Evolutionary conservation across 2,888 invertebrate genomes (phyloP).

Genomic region (Synergus gifuensis): DNA sequence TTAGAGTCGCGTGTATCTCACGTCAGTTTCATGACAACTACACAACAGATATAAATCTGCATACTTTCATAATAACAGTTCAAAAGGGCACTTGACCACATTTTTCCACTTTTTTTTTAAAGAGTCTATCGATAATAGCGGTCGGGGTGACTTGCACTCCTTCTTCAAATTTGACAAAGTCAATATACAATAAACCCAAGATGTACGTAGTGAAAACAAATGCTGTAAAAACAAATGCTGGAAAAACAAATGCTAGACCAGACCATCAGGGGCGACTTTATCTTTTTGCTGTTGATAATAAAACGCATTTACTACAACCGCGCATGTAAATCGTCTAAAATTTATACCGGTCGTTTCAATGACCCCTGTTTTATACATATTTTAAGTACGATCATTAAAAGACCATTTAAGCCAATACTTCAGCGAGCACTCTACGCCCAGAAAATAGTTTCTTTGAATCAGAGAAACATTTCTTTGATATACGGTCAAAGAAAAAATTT

Average conservation of each 20-base stretch:
- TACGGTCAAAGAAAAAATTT: no score
- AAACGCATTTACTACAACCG: neutral
- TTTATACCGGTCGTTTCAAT: slow-evolving; percentile 5
- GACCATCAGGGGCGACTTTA: neutral
- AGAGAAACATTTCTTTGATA: no score
- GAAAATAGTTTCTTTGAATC: no score
- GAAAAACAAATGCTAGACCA: no score
- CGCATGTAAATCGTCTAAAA: neutral
- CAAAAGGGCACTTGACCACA: neutral
- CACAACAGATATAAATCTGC: neutral
- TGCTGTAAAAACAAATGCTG: no score
- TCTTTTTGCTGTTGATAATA: neutral
- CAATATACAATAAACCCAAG: no score
- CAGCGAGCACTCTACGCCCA: neutral
- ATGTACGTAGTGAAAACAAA: no score
- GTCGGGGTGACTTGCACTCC: neutral
- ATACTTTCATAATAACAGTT: neutral
- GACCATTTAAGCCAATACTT: neutral
- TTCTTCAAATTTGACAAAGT: no score
- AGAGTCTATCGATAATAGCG: neutral
- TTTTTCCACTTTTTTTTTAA: slow-evolving; percentile 17
- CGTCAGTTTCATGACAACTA: no score
- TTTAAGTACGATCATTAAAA: neutral
- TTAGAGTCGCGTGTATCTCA: neutral
- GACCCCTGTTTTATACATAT: neutral